A percentile compares a stretch with the other conserved stretches of the same genome.
Conservation (phyloP, 2,113 vertebrate genomes). For the Grammomys dolichurus region DNA sequence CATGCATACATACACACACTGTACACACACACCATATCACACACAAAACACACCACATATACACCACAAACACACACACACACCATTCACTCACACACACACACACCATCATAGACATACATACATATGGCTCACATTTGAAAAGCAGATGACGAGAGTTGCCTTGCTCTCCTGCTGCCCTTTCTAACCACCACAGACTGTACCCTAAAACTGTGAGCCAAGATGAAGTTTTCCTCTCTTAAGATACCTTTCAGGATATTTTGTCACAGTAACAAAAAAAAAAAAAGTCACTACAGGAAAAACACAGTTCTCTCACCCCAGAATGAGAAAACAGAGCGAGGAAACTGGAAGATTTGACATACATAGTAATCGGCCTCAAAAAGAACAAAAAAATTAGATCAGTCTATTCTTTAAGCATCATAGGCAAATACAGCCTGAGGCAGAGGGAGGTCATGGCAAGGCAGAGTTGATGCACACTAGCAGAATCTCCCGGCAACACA, state of each 20-base stretch:
- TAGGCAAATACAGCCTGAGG: slow-evolving; percentile 65
- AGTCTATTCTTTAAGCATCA: slow-evolving; percentile 74
- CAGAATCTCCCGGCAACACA: slow-evolving; percentile 63
- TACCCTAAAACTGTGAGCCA: neutral
- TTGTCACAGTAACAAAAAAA: neutral
- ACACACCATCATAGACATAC: neutral
- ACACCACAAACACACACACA: neutral
- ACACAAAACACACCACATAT: too few species aligned
- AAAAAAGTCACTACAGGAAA: slow-evolving; percentile 2
- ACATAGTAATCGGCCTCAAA: slow-evolving; percentile 51
- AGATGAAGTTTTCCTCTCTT: neutral
- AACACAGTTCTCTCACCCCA: neutral
- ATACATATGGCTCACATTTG: neutral
- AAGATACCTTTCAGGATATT: neutral
- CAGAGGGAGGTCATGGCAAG: slow-evolving; percentile 67
- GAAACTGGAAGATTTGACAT: slow-evolving; percentile 49
- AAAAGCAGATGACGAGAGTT: neutral
- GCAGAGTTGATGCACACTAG: slow-evolving; percentile 73
- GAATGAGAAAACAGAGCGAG: slow-evolving; percentile 55
- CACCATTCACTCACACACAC: neutral
- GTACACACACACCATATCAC: too few species aligned
- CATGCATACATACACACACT: neutral
- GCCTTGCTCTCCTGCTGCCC: neutral
- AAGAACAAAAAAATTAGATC: slow-evolving; percentile 78
- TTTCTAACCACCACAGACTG: neutral